Evolutionary conservation across 2,113 vertebrate genomes (phyloP).

Genomic region (Mesoclemmys tuberculata): DNA sequence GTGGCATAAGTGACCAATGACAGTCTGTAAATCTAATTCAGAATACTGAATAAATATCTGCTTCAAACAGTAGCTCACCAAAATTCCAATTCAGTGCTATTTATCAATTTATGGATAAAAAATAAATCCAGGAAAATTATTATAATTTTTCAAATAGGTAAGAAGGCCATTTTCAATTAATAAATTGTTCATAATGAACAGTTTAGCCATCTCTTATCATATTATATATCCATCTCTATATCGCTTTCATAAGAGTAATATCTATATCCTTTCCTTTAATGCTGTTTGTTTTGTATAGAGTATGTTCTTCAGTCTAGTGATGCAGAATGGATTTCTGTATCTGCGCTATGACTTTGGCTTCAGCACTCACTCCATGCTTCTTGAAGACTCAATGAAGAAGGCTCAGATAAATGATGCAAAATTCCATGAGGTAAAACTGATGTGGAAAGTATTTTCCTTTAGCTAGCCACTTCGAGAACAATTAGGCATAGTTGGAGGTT

Average conservation of each 20-base stretch:
- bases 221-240: accelerated
- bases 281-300: slow-evolving; percentile 78
- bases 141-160: not conserved
- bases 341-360: slow-evolving; percentile 96
- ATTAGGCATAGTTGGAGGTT: not conserved
- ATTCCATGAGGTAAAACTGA: slow-evolving; percentile 91
- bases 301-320: slow-evolving; percentile 92
- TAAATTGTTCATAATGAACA: not conserved
- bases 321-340: slow-evolving; percentile 89
- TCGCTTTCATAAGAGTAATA: not conserved
- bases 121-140: not conserved
- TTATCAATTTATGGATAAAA: not conserved
- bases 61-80: not conserved
- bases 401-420: slow-evolving; percentile 93
- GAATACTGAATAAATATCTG: not conserved
- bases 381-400: slow-evolving; percentile 88
- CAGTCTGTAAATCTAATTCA: not conserved
- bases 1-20: not conserved
- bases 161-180: not conserved
- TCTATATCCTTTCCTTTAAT: not conserved
- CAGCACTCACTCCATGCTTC: slow-evolving; percentile 82
- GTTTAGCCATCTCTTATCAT: not conserved
- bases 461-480: not conserved
- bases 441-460: not conserved
- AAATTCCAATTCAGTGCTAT: not conserved